Conservation (phyloP, 2,888 invertebrate genomes). For the Apamea anceps region DNA sequence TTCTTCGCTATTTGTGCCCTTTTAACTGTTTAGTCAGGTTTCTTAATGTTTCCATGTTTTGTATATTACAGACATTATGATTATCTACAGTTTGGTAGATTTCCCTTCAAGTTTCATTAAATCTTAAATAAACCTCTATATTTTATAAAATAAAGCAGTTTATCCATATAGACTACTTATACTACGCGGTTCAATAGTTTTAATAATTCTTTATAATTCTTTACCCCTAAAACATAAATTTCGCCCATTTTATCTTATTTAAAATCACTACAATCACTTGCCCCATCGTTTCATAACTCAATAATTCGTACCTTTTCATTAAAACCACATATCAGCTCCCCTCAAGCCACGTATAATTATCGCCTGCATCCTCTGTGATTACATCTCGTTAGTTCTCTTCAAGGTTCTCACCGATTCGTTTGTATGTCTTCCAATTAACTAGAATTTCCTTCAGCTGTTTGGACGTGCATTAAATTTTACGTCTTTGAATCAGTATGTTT, state of each 20-base stretch:
- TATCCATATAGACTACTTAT: background rate
- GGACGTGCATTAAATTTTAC: slow-evolving; percentile 13
- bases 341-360: slow-evolving; percentile 60
- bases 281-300: background rate
- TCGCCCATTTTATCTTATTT: background rate
- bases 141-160: background rate
- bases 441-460: slow-evolving; percentile 34
- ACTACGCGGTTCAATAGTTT: background rate
- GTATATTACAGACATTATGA: background rate
- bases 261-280: background rate
- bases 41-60: background rate
- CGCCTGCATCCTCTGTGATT: slow-evolving; percentile 64
- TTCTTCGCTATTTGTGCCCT: background rate
- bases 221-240: background rate
- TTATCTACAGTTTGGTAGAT: background rate
- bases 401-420: slow-evolving; percentile 59
- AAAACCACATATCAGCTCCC: slow-evolving; percentile 36
- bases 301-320: slow-evolving; percentile 28
- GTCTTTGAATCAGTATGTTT: slow-evolving; percentile 21
- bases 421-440: slow-evolving; percentile 63
- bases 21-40: background rate
- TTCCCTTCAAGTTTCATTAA: background rate
- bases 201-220: background rate
- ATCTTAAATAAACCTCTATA: background rate
- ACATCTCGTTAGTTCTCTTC: slow-evolving; percentile 69